Evolutionary conservation across 2,888 invertebrate species (phyloP), one percentile per base, ranked within the genome.

Genomic region (Stenurella melanura): DNA sequence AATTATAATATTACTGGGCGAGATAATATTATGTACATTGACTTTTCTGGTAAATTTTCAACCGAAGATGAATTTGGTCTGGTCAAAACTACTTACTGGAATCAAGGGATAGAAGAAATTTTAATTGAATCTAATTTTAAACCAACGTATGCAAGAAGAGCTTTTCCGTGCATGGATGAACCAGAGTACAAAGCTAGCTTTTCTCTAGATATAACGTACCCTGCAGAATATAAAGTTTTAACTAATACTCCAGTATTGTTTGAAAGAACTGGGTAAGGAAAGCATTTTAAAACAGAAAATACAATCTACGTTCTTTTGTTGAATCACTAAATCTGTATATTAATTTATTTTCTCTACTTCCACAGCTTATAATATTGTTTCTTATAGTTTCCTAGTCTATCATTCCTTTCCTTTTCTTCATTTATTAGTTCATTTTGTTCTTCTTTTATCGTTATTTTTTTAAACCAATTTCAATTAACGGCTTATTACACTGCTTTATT

Each of bases 101-200:
- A 71, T 34, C 15, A 60, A 18, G 60, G 26, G 12, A 18, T 19
- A 11, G 9, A 60, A 18, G 10, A 60, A 0, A 9, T 42, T 10
- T 34, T 60, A 21, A 42, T 60, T 9, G 60, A 42, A 11, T 71
- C 70, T 10, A n/a, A 60, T 26, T 61, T 71, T 71, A 42, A 60
- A 17, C 70, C 70, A 3, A 61, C 50, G n/a, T 61, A 26, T 17
- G 70, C 70, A 2, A 38, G 70, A 21, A 60, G 61, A 34, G 70
- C 61, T 0, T 61, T 71, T 17, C 70, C 70, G 17, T 71, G 70
- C 9, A 21, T 71, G 12, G 70, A 71, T 42, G 70, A 71, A 71
- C 70, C 70, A 6, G n/a, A 58, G 21, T n/a, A 60, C 1, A 71
- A 18, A 18, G 42, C 70, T 9, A 61, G 4, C 17, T 71, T 71